Percentiles rank a stretch among this genome's conserved stretches.
Conservation (phyloP, 2,113 vertebrate genomes). For the Sturnira hondurensis region DNA sequence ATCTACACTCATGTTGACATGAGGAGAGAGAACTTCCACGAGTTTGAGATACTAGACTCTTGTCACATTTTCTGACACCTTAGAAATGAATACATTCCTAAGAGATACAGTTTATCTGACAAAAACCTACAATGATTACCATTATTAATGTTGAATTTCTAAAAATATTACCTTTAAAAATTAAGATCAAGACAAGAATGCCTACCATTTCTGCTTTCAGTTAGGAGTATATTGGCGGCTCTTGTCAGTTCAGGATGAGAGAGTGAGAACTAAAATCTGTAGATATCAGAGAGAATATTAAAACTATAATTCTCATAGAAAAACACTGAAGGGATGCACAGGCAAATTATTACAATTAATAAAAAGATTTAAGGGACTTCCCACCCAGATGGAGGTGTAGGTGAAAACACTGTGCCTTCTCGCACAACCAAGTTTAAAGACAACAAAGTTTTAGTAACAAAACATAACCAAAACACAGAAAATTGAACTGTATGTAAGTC, state of each 20-base stretch:
- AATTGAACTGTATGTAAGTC: too few relatives aligned
- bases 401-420: too few relatives aligned
- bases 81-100: neutral
- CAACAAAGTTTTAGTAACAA: too few relatives aligned
- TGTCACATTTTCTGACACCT: constrained; percentile 7
- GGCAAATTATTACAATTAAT: neutral
- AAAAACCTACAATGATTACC: neutral
- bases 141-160: constrained; percentile 35
- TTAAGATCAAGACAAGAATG: neutral
- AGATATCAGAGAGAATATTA: neutral
- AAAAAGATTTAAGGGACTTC: too few relatives aligned
- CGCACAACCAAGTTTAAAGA: too few relatives aligned
- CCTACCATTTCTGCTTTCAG: neutral
- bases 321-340: neutral
- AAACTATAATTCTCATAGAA: neutral
- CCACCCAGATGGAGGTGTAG: too few relatives aligned
- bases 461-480: too few relatives aligned
- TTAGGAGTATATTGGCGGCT: neutral
- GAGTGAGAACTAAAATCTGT: neutral
- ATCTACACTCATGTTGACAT: neutral
- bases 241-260: constrained; percentile 14
- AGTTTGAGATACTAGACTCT: neutral
- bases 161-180: constrained; percentile 36
- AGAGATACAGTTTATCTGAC: neutral
- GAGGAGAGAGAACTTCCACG: neutral